A percentile compares a stretch with the other conserved stretches of the same genome.
These are phyloP conservation scores for Chrysocyon brachyurus DNA, from an alignment of 2,797 vertebrate species.

Conservation along the genomic window DNA sequence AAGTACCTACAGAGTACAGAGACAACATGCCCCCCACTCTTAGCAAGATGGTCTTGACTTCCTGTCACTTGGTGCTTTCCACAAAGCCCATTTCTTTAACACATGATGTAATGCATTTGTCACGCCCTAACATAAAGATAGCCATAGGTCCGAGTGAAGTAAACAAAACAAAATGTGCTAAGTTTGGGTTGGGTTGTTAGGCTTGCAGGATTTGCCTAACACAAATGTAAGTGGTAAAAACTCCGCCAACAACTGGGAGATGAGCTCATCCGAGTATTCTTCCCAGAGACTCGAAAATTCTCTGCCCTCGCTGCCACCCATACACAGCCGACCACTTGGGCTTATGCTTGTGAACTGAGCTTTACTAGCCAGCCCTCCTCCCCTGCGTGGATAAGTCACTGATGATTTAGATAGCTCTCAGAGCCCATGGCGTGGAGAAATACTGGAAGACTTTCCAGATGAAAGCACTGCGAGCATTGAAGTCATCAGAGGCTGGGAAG, in stretches of 20 bases:
- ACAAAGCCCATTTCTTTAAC: not conserved
- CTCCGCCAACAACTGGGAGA: not conserved
- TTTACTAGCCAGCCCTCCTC: not conserved
- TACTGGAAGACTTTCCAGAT: not conserved
- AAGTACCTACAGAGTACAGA: not conserved
- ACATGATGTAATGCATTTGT: not conserved
- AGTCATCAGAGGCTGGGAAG: not conserved
- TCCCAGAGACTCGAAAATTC: not conserved
- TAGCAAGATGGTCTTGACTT: not conserved
- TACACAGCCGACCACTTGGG: not conserved
- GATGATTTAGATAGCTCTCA: not conserved
- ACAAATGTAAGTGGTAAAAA: not conserved
- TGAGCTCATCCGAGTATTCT: not conserved
- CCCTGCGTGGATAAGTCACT: not conserved
- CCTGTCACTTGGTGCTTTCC: not conserved
- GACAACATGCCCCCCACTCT: not conserved
- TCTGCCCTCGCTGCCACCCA: not conserved
- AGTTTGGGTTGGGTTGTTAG: not conserved
- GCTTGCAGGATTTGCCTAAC: not conserved
- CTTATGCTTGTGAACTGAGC: not conserved
- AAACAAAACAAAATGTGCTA: not conserved
- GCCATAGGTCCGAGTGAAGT: not conserved
- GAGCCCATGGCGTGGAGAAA: not conserved
- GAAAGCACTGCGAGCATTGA: not conserved
- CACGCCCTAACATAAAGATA: not conserved